phyloP scores from a whole-genome alignment of 2,797 vertebrate genomes.

The Artibeus jamaicensis region DNA sequence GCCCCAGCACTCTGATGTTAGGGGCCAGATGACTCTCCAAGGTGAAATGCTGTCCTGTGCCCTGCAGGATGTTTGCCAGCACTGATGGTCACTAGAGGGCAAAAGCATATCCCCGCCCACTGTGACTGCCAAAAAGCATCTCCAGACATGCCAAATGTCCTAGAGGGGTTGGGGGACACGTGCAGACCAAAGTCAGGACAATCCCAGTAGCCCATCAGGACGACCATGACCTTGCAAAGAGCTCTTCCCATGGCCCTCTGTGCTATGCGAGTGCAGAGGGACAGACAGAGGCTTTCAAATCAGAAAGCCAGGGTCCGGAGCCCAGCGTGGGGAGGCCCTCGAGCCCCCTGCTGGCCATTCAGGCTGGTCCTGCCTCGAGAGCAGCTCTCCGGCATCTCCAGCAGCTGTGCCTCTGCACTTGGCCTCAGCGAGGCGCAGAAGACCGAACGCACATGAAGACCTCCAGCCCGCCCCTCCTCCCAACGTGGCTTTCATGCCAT shows the following conservation, averaged over 20 bases:
- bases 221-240: neutral
- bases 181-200: neutral
- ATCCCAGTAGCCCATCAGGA: neutral
- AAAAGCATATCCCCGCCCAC: neutral
- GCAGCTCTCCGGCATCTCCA: accelerated
- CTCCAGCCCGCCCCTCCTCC: neutral
- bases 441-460: neutral
- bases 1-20: accelerated
- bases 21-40: neutral
- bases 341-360: accelerated
- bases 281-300: neutral
- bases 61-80: neutral
- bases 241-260: neutral
- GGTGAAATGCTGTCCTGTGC: no score
- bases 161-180: no score
- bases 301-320: accelerated
- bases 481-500: neutral
- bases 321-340: neutral
- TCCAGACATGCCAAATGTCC: neutral
- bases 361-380: accelerated
- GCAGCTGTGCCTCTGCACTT: neutral
- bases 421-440: neutral
- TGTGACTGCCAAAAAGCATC: neutral
- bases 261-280: neutral
- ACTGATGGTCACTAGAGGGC: neutral